Conservation (phyloP, 2,113 vertebrate genomes). For the Glaucomys volans region DNA sequence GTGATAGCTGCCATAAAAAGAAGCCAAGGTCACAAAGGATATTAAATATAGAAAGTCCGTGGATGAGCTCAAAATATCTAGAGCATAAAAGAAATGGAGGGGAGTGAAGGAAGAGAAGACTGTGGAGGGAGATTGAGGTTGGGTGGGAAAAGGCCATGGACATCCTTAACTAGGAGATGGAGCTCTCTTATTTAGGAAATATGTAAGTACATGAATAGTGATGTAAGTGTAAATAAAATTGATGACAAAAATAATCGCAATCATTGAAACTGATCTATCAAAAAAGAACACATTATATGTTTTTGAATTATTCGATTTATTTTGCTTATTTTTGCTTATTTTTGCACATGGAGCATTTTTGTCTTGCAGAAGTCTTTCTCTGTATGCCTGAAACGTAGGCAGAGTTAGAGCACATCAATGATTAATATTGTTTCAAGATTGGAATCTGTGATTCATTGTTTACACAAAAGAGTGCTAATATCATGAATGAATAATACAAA, state of each 20-base stretch:
- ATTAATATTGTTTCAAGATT: slow-evolving; percentile 14
- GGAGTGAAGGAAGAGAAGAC: neutral
- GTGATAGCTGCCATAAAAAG: neutral
- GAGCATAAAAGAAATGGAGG: neutral
- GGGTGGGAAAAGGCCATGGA: neutral
- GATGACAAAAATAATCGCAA: neutral
- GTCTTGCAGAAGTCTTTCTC: slow-evolving; percentile 29
- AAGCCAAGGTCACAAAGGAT: neutral
- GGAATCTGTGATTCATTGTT: slow-evolving; percentile 52
- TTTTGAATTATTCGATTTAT: slow-evolving; percentile 11
- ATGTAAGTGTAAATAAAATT: neutral
- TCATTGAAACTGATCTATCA: neutral
- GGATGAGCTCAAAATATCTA: neutral
- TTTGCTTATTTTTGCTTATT: slow-evolving; percentile 33
- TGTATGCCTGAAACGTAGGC: neutral
- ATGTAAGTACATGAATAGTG: neutral
- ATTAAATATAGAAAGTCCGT: neutral
- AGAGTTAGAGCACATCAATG: slow-evolving; percentile 26
- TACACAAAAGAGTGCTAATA: slow-evolving; percentile 60
- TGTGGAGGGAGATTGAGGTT: neutral
- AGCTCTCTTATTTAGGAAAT: neutral
- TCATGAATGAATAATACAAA: slow-evolving; percentile 71
- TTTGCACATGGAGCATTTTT: neutral
- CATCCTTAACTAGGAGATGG: neutral
- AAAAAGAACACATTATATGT: slow-evolving; percentile 19